Percentiles rank a stretch among this genome's conserved stretches.
These are phyloP conservation scores for Trochalopteron elliotii DNA, from an alignment of 2,113 vertebrate genomes.

Conservation along the genomic window DNA sequence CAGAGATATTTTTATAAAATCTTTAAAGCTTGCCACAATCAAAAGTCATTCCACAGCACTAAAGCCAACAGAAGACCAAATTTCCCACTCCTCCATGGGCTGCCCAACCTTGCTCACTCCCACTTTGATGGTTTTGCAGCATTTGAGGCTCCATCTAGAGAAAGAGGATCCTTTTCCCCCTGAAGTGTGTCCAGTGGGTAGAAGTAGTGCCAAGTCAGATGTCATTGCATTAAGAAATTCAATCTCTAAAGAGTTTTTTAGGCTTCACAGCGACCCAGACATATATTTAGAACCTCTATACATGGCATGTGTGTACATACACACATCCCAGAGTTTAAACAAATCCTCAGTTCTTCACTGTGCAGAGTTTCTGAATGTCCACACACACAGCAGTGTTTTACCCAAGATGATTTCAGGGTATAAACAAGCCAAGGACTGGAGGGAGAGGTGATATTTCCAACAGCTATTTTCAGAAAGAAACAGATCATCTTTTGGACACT, in stretches of 20 bases:
- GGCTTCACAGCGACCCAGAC: not conserved
- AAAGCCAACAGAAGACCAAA: not conserved
- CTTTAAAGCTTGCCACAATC: not conserved
- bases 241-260: not conserved
- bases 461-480: not conserved
- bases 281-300: not conserved
- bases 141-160: not conserved
- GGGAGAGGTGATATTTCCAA: not conserved
- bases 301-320: accelerated
- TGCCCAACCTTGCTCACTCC: not conserved
- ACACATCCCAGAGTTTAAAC: not conserved
- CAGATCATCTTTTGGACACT: not conserved
- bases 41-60: not conserved
- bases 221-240: not conserved
- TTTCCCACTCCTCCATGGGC: not conserved
- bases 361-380: not conserved
- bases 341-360: not conserved
- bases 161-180: not conserved
- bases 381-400: not conserved
- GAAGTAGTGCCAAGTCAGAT: not conserved
- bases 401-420: not conserved
- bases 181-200: not conserved
- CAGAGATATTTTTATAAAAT: not conserved
- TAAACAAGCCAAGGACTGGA: not conserved
- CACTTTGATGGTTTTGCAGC: not conserved